Evolutionary conservation across 2,113 vertebrate genomes (phyloP).

Genomic region (Anguilla rostrata): DNA sequence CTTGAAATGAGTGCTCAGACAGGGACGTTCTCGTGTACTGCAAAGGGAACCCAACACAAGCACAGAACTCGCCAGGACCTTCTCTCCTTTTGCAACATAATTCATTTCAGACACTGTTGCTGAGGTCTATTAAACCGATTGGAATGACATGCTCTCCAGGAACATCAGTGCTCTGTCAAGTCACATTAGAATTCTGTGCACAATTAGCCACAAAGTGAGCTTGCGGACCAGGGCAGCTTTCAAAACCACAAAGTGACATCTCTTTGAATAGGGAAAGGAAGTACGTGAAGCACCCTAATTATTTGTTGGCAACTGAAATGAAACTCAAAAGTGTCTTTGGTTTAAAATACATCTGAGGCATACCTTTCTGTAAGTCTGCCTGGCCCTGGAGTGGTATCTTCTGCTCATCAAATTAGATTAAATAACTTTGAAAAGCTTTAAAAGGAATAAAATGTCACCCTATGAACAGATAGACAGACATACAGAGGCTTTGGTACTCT

Average conservation of each 20-base stretch:
- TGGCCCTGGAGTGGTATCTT: not conserved
- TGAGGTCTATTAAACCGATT: constrained; percentile 21
- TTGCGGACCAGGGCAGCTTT: not conserved
- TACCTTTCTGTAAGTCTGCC: not conserved
- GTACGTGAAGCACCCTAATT: not conserved
- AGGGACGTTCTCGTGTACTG: not conserved
- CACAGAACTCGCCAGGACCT: constrained; percentile 4
- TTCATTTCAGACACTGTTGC: constrained; percentile 25
- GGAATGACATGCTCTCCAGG: not conserved
- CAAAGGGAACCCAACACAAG: not conserved
- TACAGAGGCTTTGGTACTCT: not conserved
- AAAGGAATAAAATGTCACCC: too few relatives aligned
- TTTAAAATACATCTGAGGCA: not conserved
- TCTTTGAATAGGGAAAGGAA: not conserved
- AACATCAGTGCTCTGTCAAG: constrained; percentile 26
- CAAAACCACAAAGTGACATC: not conserved
- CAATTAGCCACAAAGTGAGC: constrained; percentile 16
- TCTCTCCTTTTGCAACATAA: constrained; percentile 15
- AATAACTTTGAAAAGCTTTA: too few relatives aligned
- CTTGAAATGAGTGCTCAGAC: not conserved
- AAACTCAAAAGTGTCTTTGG: not conserved
- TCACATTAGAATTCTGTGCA: constrained; percentile 4
- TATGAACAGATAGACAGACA: not conserved
- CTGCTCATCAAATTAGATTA: too few relatives aligned
- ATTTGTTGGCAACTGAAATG: not conserved